These are phyloP conservation scores for Homarus gammarus DNA, from an alignment of 2,888 invertebrate species.

Conservation along the genomic window DNA sequence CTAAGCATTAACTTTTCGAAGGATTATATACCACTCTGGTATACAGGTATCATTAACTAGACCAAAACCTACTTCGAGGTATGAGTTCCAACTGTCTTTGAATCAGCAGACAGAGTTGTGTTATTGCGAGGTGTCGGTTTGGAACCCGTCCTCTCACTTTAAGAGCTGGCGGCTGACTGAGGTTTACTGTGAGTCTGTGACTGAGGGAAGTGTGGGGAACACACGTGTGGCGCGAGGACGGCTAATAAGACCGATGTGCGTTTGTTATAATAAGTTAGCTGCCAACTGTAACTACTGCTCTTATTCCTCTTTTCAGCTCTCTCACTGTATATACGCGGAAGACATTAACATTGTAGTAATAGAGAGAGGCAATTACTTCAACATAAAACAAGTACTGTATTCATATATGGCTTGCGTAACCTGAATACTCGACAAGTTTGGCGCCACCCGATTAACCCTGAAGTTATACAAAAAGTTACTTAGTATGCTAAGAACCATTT, in stretches of 20 bases:
- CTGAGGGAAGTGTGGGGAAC: neutral
- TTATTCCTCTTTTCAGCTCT: neutral
- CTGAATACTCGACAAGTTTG: neutral
- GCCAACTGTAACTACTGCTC: neutral
- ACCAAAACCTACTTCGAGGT: no score
- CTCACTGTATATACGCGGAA: neutral
- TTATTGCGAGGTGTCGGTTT: neutral
- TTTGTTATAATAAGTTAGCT: neutral
- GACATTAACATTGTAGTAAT: no score
- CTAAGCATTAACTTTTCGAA: no score
- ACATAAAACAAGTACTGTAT: neutral
- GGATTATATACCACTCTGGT: no score
- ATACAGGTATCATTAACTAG: no score
- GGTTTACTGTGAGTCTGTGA: neutral
- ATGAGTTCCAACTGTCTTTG: no score
- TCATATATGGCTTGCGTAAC: neutral
- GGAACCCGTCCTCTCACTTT: neutral
- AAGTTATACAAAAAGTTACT: no score
- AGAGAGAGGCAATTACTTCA: neutral
- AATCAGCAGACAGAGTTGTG: neutral
- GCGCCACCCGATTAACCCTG: no score
- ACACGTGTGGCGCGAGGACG: neutral
- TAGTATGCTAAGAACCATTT: no score
- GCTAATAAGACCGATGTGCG: neutral
- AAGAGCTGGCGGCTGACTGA: slow-evolving; percentile 6